These are phyloP conservation scores for Acanthococcus lagerstroemiae DNA, from an alignment of 2,888 invertebrate species.

Conservation along the genomic window DNA sequence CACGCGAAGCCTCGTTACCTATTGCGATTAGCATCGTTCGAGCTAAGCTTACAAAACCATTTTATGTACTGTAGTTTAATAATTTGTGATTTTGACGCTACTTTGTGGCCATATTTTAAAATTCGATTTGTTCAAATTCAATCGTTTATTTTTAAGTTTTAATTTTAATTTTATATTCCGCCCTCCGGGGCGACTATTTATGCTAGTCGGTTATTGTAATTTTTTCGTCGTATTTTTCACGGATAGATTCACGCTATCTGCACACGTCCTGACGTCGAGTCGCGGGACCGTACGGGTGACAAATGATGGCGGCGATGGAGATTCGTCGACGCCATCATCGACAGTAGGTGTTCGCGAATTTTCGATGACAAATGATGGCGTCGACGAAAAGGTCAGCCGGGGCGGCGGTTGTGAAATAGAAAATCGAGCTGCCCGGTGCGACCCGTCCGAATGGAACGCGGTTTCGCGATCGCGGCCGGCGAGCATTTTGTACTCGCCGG, in stretches of 20 bases:
- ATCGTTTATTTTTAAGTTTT: neutral
- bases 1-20: too few species aligned
- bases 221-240: slow-evolving; percentile 3
- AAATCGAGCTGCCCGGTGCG: too few species aligned
- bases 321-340: neutral
- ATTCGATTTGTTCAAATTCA: neutral
- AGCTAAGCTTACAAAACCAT: too few species aligned
- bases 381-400: too few species aligned
- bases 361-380: neutral
- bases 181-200: neutral
- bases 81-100: neutral
- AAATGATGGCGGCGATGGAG: neutral
- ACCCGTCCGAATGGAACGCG: too few species aligned
- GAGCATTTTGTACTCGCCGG: too few species aligned
- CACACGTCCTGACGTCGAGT: too few species aligned
- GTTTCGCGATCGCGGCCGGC: too few species aligned
- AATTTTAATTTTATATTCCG: neutral
- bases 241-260: neutral
- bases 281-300: neutral
- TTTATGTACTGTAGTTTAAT: too few species aligned
- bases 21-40: too few species aligned
- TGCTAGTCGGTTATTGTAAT: neutral
- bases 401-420: too few species aligned
- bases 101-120: neutral
- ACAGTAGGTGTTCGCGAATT: neutral